Evolutionary conservation across 2,888 invertebrate genomes (phyloP), one percentile per base, ranked within the genome.

Genomic region (Cepaea hortensis): DNA sequence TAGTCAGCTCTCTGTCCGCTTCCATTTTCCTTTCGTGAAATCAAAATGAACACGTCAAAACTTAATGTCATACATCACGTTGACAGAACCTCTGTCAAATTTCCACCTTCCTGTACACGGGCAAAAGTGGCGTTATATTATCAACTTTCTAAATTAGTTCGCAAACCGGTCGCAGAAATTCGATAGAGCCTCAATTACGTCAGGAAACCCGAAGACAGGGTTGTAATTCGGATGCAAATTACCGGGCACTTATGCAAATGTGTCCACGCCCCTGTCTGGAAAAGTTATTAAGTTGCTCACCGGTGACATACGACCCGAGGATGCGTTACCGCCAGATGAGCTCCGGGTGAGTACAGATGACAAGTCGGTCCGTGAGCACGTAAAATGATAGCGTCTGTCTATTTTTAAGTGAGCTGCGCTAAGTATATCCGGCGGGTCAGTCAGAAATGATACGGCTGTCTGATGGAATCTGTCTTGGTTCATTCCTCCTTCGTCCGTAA

Each of bases 141-240:
- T 73, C 82, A 82, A 55, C 23, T 82, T 73, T 55, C 70, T 20
- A 70, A 70, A 81, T 81, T 81, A 70, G 81, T 70, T 81, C 18
- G 70, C 15, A 70, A 48, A 35, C 48, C 81, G 81, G 68, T 72
- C 72, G 35, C 50, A 23, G 73, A 82, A 72, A 82, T 82, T 72
- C 72, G 72, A 82, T 72, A 82, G 6, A 4, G 48, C 65, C 13
- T 18, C 48, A 75, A 84, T 76, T 84, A 76, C 65, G 84, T 50
- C 76, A 11, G 18, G 23, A 20, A 46, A 48, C 3, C 75, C 18
- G 75, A 65, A 35, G 65, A 18, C 18, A 1, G n/a, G 18, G 75
- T n/a, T 76, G 62, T 84, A 75, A 76, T 84, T 76, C 84, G 23
- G 46, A 84, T 75, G 84, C 84, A 84, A 76, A 84, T 84, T 46